A percentile compares a stretch with the other conserved stretches of the same genome.
phyloP scores from a whole-genome alignment of 2,113 vertebrate species.

The Chlamydotis undulata region DNA sequence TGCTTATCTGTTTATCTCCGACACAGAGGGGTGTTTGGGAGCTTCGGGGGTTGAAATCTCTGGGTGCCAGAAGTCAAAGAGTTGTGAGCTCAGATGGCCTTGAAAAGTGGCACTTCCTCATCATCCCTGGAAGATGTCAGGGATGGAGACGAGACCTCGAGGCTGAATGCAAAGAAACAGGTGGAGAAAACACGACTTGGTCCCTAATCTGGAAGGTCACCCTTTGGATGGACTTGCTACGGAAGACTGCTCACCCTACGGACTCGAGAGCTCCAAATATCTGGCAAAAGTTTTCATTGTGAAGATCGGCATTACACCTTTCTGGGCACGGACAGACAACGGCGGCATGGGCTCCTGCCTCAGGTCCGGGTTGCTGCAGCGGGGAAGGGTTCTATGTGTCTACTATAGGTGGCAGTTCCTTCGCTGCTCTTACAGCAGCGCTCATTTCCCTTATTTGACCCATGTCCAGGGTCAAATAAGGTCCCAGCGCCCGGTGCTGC shows the following conservation, averaged over 20 bases:
- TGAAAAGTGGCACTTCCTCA: rapidly evolving
- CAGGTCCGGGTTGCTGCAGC: not conserved
- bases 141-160: not conserved
- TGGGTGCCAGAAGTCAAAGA: not conserved
- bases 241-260: too few relatives aligned
- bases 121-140: not conserved
- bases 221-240: too few relatives aligned
- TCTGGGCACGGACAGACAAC: rapidly evolving
- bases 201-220: not conserved
- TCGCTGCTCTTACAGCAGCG: not conserved
- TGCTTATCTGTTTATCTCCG: rapidly evolving
- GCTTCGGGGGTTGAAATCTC: not conserved
- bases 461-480: not conserved
- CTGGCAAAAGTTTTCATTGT: not conserved
- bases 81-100: not conserved
- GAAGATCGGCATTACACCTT: rapidly evolving
- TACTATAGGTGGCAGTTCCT: not conserved
- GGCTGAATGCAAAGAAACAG: not conserved
- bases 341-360: not conserved
- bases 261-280: not conserved
- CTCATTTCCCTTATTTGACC: not conserved
- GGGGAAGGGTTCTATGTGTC: not conserved
- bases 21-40: not conserved
- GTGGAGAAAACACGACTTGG: not conserved
- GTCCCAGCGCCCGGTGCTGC: not conserved